Evolutionary conservation across 1,140 invertebrate species (phyloP), one percentile per base, ranked within the genome.

Genomic region (Bacillus rossius): DNA sequence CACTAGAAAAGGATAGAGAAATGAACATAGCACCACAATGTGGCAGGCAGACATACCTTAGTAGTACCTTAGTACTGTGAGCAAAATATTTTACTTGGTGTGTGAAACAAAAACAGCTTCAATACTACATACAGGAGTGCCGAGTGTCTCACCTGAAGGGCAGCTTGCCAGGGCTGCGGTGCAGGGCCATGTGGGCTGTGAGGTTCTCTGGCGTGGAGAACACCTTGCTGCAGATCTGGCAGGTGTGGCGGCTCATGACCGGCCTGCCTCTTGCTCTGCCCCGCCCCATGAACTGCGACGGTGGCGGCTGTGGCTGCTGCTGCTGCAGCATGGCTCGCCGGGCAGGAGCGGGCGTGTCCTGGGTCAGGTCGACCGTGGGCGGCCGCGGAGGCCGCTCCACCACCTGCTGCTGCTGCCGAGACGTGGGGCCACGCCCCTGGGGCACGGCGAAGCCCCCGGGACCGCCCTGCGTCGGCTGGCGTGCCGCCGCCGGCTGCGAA

Each of bases 351-450:
- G 78, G 73, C 34, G 63, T 61, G 52, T 81, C 79, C 37, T 77
- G 76, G 0, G 79, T 82, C 4, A 81, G 68, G 61, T 82, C 80
- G 1, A 82, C 79, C 7, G 79, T 81, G 0, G 77, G 78, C 14
- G 77, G 77, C 63, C 78, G 69, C 3, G 77, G 76, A 8, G 77
- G 78, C 61, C 78, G 68, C 55, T 79, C 77, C 16, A 78, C 69
- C 34, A 50, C 42, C 20, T 61, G 52, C 13, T 42, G 43, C 26
- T 52, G 38, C 34, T 55, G 47, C 8, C 53, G 29, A 41, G 16
- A 26, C n/a, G 19, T 26, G 25, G 14, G 22, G 41, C 42, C 50
- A 2, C 59, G 48, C 45, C 73, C 75, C 47, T 77, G 75, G 2
- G 77, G 77, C 41, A 78, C 69, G 7, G 72, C 77, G 61, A 78